Evolutionary conservation across 1,140 invertebrate genomes (phyloP).

Genomic region (Linepithema humile): DNA sequence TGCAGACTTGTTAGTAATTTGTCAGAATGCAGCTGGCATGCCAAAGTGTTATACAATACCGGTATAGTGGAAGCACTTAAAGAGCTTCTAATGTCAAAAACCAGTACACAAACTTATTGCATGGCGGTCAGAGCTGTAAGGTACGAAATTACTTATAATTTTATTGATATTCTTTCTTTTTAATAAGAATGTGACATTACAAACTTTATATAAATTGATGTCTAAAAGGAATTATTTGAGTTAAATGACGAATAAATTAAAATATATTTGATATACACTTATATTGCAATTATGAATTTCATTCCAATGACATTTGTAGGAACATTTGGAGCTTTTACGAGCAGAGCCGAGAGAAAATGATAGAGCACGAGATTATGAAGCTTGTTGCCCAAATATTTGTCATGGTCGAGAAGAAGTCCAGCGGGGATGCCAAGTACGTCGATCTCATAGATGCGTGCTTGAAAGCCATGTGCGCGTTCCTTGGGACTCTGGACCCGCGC

Average conservation of each 20-base stretch:
- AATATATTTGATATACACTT: not conserved
- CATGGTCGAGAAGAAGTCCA: conserved; percentile 59
- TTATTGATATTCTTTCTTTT: not conserved
- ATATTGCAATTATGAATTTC: not conserved
- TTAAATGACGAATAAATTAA: too few relatives aligned
- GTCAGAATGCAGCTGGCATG: conserved; percentile 75
- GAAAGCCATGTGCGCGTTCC: conserved; percentile 77
- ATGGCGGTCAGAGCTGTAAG: conserved; percentile 79
- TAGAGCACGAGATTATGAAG: conserved; percentile 69
- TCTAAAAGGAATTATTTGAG: not conserved
- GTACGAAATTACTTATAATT: conserved; percentile 59
- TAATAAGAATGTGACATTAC: not conserved
- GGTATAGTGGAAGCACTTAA: conserved; percentile 69
- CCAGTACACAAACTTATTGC: conserved; percentile 71
- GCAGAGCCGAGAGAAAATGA: conserved; percentile 73
- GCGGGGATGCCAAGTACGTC: conserved; percentile 60
- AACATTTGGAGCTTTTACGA: conserved; percentile 77
- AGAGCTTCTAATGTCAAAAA: conserved; percentile 66
- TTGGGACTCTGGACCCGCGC: conserved; percentile 60
- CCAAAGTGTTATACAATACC: conserved; percentile 73
- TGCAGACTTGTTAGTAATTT: conserved; percentile 80
- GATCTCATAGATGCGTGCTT: conserved; percentile 76
- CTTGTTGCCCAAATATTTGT: conserved; percentile 73
- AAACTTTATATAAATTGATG: not conserved
- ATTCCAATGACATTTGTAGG: conserved; percentile 63